A percentile compares a stretch with the other conserved stretches of the same genome.
Evolutionary conservation across 2,113 vertebrate genomes (phyloP).

Genomic region (Otocyon megalotis): DNA sequence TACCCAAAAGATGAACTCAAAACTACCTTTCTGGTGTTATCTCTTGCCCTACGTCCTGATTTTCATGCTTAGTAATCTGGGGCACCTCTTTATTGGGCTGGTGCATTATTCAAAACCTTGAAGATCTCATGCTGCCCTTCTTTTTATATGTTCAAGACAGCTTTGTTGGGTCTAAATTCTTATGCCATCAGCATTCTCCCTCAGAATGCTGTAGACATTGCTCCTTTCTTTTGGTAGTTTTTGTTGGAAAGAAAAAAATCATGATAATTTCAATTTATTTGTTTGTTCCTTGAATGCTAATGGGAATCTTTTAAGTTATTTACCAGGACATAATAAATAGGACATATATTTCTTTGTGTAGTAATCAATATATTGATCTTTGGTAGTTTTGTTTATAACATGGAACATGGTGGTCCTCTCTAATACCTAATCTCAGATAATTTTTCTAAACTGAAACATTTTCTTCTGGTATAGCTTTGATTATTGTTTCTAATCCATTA

Average conservation of each 20-base stretch:
- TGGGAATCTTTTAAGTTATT: constrained; percentile 27
- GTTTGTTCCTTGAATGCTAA: constrained; percentile 8
- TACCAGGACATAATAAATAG: not conserved
- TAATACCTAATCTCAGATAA: not conserved
- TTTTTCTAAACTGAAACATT: constrained; percentile 18
- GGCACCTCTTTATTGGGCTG: not conserved
- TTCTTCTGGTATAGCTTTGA: constrained; percentile 19
- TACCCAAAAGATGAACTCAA: not conserved
- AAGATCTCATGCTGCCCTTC: not conserved
- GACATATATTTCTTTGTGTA: not conserved
- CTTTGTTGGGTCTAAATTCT: constrained; percentile 2
- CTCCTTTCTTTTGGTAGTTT: not conserved
- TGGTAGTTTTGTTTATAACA: not conserved
- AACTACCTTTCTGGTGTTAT: not conserved
- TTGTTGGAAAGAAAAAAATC: constrained; percentile 47
- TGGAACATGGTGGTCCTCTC: not conserved
- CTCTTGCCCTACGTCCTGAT: not conserved
- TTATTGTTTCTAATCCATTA: constrained; percentile 35
- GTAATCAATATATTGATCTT: not conserved
- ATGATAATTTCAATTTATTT: not conserved
- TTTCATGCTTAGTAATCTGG: not conserved
- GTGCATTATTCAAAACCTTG: not conserved
- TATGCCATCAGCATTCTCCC: not conserved
- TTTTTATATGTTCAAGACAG: not conserved
- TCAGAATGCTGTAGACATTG: not conserved